A percentile compares a stretch with the other conserved stretches of the same genome.
Evolutionary conservation across 2,888 invertebrate genomes (phyloP).

Genomic region (Ptycholaimellus sp.): DNA sequence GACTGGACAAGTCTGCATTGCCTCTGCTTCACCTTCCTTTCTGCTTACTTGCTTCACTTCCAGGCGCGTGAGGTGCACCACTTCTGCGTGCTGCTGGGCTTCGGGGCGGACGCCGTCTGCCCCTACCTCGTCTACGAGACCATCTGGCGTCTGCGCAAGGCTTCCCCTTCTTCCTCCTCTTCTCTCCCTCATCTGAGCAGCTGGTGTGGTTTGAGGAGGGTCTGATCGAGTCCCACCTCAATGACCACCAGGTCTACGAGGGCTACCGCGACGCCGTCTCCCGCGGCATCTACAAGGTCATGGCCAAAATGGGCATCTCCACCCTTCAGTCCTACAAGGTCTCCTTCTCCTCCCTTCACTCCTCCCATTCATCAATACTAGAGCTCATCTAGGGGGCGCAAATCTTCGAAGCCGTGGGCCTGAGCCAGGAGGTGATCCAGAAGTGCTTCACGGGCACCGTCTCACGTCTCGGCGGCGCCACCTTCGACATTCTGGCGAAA

Average conservation of each 20-base stretch:
- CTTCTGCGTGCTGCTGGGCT: conserved; percentile 75
- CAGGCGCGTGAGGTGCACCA: no score
- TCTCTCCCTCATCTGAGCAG: no score
- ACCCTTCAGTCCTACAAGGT: conserved; percentile 85
- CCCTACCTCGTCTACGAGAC: conserved; percentile 64
- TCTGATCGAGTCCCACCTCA: conserved; percentile 46
- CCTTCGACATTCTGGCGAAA: conserved; percentile 56
- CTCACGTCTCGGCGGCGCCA: conserved; percentile 60
- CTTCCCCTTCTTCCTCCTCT: no score
- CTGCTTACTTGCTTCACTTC: no score
- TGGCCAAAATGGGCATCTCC: conserved; percentile 99
- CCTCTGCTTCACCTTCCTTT: no score
- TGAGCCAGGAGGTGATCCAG: conserved; percentile 68
- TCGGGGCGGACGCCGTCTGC: conserved; percentile 90
- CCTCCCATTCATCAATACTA: not conserved
- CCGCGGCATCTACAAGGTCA: conserved; percentile 66
- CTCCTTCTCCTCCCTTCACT: no score
- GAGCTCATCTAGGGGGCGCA: conserved; percentile 48
- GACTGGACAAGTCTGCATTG: conserved; percentile 82
- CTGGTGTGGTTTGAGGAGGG: no score
- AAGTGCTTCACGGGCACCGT: conserved; percentile 64
- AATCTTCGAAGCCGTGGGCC: conserved; percentile 91
- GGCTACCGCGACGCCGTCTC: conserved; percentile 73
- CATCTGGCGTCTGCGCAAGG: conserved; percentile 54
- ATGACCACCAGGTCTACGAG: conserved; percentile 30